These are phyloP conservation scores for Carcharodon carcharias DNA, from an alignment of 2,797 vertebrate species.

Conservation along the genomic window DNA sequence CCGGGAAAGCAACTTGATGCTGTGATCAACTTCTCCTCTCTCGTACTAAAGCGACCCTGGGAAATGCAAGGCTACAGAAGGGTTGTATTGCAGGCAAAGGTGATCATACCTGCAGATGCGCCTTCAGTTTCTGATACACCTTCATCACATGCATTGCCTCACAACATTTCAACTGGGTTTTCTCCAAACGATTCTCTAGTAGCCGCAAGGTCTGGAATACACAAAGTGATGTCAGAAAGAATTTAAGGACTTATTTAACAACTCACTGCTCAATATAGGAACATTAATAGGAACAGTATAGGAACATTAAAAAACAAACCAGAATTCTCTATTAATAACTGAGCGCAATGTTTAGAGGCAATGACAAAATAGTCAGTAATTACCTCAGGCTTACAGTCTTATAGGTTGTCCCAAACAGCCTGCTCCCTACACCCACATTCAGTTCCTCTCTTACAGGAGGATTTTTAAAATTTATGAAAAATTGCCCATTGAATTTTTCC, in stretches of 20 bases:
- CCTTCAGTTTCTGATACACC: constrained; percentile 68
- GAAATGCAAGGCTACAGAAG: background rate
- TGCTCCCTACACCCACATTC: background rate
- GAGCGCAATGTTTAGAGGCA: background rate
- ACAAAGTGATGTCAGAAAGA: background rate
- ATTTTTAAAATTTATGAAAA: background rate
- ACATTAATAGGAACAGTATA: background rate
- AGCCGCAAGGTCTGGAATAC: constrained; percentile 59
- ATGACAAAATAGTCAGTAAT: background rate
- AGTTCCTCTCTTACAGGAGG: background rate
- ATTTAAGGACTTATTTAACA: background rate
- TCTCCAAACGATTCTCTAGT: constrained; percentile 77
- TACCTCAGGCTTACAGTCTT: background rate
- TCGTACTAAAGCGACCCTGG: too few species aligned
- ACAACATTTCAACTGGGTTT: constrained; percentile 68
- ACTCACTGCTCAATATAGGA: background rate
- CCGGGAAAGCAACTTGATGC: background rate
- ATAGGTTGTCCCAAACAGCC: background rate
- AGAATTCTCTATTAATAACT: too few species aligned
- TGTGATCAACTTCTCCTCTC: background rate
- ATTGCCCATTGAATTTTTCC: background rate
- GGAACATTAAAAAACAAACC: background rate
- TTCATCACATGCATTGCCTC: constrained; percentile 64
- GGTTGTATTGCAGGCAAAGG: background rate
- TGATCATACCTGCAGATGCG: constrained; percentile 65